These are phyloP conservation scores for Pyxicephalus adspersus DNA, from an alignment of 2,113 vertebrate species.

Conservation along the genomic window DNA sequence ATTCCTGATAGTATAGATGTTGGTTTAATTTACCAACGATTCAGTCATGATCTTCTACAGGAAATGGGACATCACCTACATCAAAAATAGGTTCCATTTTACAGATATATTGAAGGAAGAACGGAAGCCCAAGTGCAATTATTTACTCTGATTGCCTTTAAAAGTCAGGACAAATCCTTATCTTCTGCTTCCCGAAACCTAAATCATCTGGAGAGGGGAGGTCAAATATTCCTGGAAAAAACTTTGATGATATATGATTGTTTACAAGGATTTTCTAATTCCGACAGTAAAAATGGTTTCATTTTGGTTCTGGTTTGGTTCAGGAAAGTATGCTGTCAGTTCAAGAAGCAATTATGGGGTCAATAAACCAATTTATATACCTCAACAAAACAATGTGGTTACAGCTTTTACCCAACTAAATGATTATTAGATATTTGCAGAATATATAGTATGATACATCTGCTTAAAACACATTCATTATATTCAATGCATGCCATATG, in stretches of 20 bases:
- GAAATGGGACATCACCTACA: constrained; percentile 78
- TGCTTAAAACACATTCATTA: no score
- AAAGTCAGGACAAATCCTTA: constrained; percentile 82
- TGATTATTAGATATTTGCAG: no score
- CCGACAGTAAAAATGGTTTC: background rate
- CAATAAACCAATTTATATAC: no score
- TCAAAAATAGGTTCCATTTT: constrained; percentile 82
- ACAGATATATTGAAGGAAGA: constrained; percentile 79
- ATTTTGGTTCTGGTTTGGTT: background rate
- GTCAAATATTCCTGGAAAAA: constrained; percentile 61
- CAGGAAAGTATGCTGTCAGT: background rate
- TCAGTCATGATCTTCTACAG: constrained; percentile 74
- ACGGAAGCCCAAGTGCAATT: constrained; percentile 74
- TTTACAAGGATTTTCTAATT: constrained; percentile 2
- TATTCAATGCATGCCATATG: no score
- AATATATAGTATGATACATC: no score
- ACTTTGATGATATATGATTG: constrained; percentile 35
- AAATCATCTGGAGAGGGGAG: constrained; percentile 79
- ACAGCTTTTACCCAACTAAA: no score
- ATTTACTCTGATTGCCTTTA: constrained; percentile 84
- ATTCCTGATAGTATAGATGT: constrained; percentile 69
- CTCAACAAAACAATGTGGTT: no score
- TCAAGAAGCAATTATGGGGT: no score
- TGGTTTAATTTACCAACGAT: constrained; percentile 78
- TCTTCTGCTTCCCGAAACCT: constrained; percentile 74